phyloP scores from a whole-genome alignment of 2,888 invertebrate genomes.

The Sturmia bella region DNA sequence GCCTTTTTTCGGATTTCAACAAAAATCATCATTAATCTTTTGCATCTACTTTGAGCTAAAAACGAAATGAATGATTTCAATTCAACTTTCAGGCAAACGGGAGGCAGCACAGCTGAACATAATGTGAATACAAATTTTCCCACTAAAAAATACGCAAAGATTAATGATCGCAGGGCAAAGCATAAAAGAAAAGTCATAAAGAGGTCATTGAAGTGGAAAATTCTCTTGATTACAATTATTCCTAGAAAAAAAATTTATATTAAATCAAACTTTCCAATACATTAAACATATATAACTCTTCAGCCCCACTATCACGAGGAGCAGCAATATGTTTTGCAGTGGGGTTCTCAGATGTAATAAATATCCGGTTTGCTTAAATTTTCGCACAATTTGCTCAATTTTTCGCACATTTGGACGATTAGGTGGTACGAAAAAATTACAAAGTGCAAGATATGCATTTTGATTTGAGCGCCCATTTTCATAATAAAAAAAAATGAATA shows the following conservation, averaged over 20 bases:
- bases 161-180: slow-evolving; percentile 55
- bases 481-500: no score
- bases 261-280: slow-evolving; percentile 39
- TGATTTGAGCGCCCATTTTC: no score
- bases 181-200: slow-evolving; percentile 21
- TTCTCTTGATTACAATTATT: slow-evolving; percentile 47
- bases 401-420: no score
- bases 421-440: no score
- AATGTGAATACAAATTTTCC: slow-evolving; percentile 8
- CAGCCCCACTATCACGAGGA: not conserved
- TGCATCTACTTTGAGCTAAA: slow-evolving; percentile 44
- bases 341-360: no score
- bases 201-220: slow-evolving; percentile 65
- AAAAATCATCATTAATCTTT: slow-evolving; percentile 67
- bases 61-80: slow-evolving; percentile 47
- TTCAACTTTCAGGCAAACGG: slow-evolving; percentile 9
- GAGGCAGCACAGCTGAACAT: slow-evolving; percentile 1
- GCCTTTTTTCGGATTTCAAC: slow-evolving; percentile 22
- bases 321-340: slow-evolving; percentile 46
- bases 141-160: slow-evolving; percentile 56
- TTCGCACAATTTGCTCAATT: no score
- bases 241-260: slow-evolving; percentile 13
- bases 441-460: no score
- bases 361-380: no score
- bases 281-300: slow-evolving; percentile 59